These are phyloP conservation scores for Sesamia nonagrioides DNA, from an alignment of 1,140 invertebrate genomes.

Conservation along the genomic window DNA sequence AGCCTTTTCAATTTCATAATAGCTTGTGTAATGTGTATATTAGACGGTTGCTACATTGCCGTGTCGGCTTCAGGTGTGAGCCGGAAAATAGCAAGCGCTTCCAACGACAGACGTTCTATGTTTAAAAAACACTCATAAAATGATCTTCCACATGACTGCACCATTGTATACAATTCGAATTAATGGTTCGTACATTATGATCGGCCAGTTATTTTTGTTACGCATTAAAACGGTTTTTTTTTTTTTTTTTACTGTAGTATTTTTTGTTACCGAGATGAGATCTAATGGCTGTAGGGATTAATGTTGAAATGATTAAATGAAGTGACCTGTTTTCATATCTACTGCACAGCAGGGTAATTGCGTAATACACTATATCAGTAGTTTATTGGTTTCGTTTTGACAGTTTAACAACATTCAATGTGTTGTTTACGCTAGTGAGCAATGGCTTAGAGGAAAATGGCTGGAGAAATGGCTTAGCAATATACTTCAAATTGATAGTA, in stretches of 20 bases:
- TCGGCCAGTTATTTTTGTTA: constrained; percentile 68
- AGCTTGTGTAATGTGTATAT: neutral
- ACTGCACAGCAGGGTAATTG: no score
- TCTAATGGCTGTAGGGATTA: constrained; percentile 43
- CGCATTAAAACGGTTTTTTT: constrained; percentile 66
- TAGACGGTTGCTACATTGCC: constrained; percentile 1
- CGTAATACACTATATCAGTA: no score
- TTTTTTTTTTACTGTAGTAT: constrained; percentile 54
- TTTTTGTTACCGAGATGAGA: constrained; percentile 18
- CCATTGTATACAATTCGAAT: constrained; percentile 65
- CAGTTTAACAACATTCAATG: no score
- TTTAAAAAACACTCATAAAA: constrained; percentile 57
- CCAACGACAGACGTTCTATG: constrained; percentile 40
- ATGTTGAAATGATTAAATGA: constrained; percentile 21
- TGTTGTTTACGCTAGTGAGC: no score
- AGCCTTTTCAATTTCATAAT: neutral
- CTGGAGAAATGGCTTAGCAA: no score
- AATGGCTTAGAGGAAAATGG: no score
- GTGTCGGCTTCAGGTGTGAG: neutral
- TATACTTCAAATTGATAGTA: no score
- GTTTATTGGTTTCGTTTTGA: no score
- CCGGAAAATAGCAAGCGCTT: constrained; percentile 31
- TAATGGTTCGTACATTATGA: constrained; percentile 68
- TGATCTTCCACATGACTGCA: constrained; percentile 62
- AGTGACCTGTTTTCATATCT: neutral